Percentiles rank a stretch among this genome's conserved stretches.
Conservation (phyloP, 2,888 invertebrate genomes). For the Agrochola lychnidis region DNA sequence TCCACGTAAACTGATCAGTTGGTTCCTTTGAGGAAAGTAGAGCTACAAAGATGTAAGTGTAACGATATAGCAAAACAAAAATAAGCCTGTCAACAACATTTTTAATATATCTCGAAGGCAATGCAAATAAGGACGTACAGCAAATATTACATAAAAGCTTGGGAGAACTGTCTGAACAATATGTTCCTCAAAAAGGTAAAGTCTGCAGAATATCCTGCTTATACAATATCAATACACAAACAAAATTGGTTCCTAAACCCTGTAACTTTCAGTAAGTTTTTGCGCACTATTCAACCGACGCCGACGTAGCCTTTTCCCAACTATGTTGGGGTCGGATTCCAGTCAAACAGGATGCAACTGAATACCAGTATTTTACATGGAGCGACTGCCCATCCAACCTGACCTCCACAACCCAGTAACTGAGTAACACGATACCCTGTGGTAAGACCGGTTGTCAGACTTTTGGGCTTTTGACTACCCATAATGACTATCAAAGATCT, state of each 20-base stretch:
- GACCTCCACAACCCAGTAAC: too few species aligned
- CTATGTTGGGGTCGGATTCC: too few species aligned
- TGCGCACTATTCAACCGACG: background rate
- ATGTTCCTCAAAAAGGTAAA: background rate
- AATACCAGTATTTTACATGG: too few species aligned
- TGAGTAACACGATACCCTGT: too few species aligned
- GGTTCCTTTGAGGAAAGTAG: background rate
- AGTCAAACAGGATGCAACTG: too few species aligned
- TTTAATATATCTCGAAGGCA: background rate
- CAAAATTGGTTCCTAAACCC: background rate
- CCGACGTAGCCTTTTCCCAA: too few species aligned
- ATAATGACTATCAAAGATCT: too few species aligned
- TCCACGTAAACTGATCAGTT: background rate
- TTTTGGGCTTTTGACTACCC: too few species aligned
- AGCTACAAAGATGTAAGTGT: background rate
- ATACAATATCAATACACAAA: background rate
- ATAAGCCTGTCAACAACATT: constrained; percentile 6
- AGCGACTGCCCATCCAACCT: too few species aligned
- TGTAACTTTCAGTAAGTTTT: background rate
- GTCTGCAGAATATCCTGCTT: background rate
- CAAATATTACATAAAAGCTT: constrained; percentile 12
- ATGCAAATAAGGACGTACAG: background rate
- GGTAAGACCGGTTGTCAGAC: too few species aligned
- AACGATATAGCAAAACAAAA: background rate
- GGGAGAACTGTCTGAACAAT: background rate